Conservation (phyloP, 1,140 invertebrate genomes). For the Caenorhabditis briggsae region DNA sequence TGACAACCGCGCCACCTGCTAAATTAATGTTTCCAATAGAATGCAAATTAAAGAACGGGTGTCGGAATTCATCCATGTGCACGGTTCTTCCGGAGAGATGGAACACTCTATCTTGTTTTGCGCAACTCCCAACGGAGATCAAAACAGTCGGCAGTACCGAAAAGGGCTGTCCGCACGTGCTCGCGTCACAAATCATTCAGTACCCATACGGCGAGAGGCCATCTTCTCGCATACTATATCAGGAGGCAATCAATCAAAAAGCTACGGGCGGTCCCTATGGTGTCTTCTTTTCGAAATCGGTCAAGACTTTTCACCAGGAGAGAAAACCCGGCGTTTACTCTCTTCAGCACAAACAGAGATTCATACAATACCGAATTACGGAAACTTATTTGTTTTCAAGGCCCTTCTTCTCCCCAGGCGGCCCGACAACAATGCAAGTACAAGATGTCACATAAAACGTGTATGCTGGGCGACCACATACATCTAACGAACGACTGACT, state of each 20-base stretch:
- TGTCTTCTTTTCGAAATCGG: slow-evolving; percentile 1
- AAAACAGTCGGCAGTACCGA: slow-evolving; percentile 26
- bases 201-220: slow-evolving; percentile 39
- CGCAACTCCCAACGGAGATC: slow-evolving; percentile 26
- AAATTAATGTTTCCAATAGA: slow-evolving; percentile 10
- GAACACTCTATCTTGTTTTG: neutral
- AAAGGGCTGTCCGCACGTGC: slow-evolving; percentile 50
- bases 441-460: slow-evolving; percentile 54
- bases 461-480: slow-evolving; percentile 46
- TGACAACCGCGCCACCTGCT: slow-evolving; percentile 3
- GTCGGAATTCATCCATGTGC: slow-evolving; percentile 30
- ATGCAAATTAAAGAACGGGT: neutral
- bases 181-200: slow-evolving; percentile 50
- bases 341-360: slow-evolving; percentile 46
- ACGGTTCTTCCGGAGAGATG: neutral
- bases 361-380: slow-evolving; percentile 54
- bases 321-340: slow-evolving; percentile 31
- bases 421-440: slow-evolving; percentile 49
- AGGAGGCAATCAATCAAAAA: slow-evolving; percentile 29
- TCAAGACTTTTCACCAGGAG: slow-evolving; percentile 51
- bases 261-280: slow-evolving; percentile 21
- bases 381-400: slow-evolving; percentile 56
- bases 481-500: slow-evolving; percentile 13
- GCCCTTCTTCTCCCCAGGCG: slow-evolving; percentile 49
- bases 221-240: slow-evolving; percentile 44